Evolutionary conservation across 2,888 invertebrate species (phyloP).

Genomic region (Ectobius pallidus): DNA sequence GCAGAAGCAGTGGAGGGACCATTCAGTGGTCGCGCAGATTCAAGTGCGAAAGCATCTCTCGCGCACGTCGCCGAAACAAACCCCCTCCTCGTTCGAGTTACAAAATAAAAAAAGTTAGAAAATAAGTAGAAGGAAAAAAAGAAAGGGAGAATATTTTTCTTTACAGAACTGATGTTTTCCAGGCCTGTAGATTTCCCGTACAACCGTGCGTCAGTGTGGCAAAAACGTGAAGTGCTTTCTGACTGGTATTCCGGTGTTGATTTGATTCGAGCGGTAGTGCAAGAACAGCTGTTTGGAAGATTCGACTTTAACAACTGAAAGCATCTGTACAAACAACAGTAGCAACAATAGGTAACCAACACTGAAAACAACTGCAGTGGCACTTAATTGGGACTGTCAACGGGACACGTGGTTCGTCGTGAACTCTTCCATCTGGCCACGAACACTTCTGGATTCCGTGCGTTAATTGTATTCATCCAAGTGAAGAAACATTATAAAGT

Average conservation of each 20-base stretch:
- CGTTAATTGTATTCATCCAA: too few relatives aligned
- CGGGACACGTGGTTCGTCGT: too few relatives aligned
- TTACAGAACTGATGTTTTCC: constrained; percentile 13
- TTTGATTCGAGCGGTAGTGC: not conserved
- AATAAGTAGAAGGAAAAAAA: constrained; percentile 9
- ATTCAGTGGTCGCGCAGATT: constrained; percentile 29
- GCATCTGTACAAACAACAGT: not conserved
- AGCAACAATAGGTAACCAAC: not conserved
- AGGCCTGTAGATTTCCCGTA: not conserved
- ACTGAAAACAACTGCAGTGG: too few relatives aligned
- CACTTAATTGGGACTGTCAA: too few relatives aligned
- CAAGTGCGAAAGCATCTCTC: constrained; percentile 26
- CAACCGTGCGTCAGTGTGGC: constrained; percentile 1
- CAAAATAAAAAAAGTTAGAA: not conserved
- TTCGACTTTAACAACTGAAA: not conserved
- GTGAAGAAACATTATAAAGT: too few relatives aligned
- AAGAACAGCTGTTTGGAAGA: not conserved
- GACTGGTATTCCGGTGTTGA: not conserved
- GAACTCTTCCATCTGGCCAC: too few relatives aligned
- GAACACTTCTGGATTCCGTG: too few relatives aligned
- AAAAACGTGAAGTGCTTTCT: constrained; percentile 1
- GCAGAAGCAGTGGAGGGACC: constrained; percentile 10
- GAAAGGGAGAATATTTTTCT: constrained; percentile 9
- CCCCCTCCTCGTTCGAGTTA: not conserved
- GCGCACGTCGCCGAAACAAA: not conserved